A percentile compares a stretch with the other conserved stretches of the same genome.
Conservation (phyloP, 2,888 invertebrate genomes). For the Chaetogeoica ovagalla region DNA sequence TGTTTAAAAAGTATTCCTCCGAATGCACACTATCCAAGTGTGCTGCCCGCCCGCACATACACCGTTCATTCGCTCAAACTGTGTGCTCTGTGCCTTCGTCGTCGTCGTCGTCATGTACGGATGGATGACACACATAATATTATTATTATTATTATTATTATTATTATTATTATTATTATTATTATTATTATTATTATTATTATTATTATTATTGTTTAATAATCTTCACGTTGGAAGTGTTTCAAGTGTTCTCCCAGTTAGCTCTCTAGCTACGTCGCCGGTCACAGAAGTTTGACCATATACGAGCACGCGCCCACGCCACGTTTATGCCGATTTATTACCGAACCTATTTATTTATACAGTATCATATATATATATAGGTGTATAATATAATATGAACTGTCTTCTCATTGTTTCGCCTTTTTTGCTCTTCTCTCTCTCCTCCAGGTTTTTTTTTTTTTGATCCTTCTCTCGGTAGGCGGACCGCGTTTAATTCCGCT, state of each 20-base stretch:
- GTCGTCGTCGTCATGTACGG: no score
- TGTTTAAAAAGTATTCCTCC: no score
- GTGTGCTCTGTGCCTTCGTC: no score
- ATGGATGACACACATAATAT: no score
- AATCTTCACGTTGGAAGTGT: constrained; percentile 34
- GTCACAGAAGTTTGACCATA: constrained; percentile 48
- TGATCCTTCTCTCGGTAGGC: constrained; percentile 25
- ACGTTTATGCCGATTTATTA: constrained; percentile 33
- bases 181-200: no score
- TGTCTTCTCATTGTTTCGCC: constrained; percentile 46
- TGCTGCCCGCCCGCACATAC: no score
- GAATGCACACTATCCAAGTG: no score
- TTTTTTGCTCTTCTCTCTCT: constrained; percentile 24
- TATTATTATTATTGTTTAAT: not conserved
- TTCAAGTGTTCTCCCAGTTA: constrained; percentile 3
- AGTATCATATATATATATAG: not conserved
- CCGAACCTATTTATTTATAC: constrained; percentile 8
- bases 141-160: no score
- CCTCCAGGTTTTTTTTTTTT: not conserved
- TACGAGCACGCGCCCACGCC: constrained; percentile 22
- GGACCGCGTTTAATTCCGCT: constrained; percentile 9
- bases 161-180: no score
- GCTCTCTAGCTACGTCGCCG: not conserved
- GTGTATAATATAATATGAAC: not conserved
- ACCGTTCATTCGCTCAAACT: no score